Percentiles rank a stretch among this genome's conserved stretches.
Evolutionary conservation across 2,113 vertebrate genomes (phyloP).

Genomic region (Mormyrus iriodes): DNA sequence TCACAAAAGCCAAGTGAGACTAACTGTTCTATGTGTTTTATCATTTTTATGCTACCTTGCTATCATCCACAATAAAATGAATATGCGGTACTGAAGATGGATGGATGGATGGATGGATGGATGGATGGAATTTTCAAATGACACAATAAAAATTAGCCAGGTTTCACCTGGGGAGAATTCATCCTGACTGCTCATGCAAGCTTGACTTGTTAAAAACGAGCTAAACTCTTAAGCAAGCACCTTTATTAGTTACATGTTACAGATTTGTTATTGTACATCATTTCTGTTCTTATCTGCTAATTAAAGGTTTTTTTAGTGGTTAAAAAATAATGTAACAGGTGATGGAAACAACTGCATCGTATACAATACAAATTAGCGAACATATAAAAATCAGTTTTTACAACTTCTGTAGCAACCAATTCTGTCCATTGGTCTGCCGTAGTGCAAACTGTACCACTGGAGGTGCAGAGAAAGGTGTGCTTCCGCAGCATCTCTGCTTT

Average conservation of each 20-base stretch:
- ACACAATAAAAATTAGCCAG: not conserved
- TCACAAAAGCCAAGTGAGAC: not conserved
- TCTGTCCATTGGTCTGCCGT: constrained; percentile 78
- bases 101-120: not conserved
- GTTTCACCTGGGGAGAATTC: not conserved
- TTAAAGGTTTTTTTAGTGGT: constrained; percentile 68
- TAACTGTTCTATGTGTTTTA: not conserved
- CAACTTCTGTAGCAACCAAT: constrained; percentile 84
- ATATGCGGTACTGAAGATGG: not conserved
- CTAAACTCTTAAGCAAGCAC: constrained; percentile 67
- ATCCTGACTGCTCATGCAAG: not conserved
- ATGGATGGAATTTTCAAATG: not conserved
- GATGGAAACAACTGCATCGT: constrained; percentile 83
- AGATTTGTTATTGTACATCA: constrained; percentile 69
- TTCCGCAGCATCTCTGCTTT: constrained; percentile 51
- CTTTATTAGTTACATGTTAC: constrained; percentile 70
- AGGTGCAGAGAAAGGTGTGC: constrained; percentile 67
- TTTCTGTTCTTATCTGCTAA: constrained; percentile 42
- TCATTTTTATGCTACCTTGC: not conserved
- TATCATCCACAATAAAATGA: not conserved
- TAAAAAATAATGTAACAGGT: constrained; percentile 79
- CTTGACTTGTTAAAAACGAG: constrained; percentile 39
- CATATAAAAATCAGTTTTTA: constrained; percentile 86
- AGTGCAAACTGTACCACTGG: constrained; percentile 82
- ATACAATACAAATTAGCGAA: constrained; percentile 88